Evolutionary conservation across 2,888 invertebrate genomes (phyloP), one percentile per base, ranked within the genome.

Genomic region (Hydropsyche betteni): DNA sequence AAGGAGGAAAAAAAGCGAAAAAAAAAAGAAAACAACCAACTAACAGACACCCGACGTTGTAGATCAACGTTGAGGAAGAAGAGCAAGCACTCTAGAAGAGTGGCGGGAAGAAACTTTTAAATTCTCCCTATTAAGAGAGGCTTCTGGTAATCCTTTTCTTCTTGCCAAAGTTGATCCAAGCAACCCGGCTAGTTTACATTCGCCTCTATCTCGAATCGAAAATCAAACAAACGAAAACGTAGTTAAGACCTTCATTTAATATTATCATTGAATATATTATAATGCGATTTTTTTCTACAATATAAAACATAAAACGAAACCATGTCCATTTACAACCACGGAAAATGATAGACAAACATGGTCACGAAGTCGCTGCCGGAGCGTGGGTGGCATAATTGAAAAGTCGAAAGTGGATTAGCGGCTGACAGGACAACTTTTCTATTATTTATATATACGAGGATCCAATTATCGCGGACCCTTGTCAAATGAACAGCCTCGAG

Each of bases 111-210:
- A 72, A 72, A 72, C 55, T 58, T 76, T 73, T 68, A 76, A 76
- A 76, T 73, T 76, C 76, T 24, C 73, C 73, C 73, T 76, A 76
- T 76, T 73, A 76, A 76, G 76, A 52, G 68, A 69, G 68, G 76
- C 76, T 76, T 76, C 50, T 14, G 53, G 73, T 76, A 76, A 76
- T 76, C 76, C 76, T 73, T 76, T 73, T 69, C 58, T 44, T 16
- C 34, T 70, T 55, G 50, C 61, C 72, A 44, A 75, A 75, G 71
- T 75, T 75, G 71, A 75, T 75, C 75, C 44, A 72, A 14, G 64
- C 68, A 34, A 64, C 34, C 50, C 55, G 33, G 51, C 69, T 38
- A 70, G 52, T 70, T 64, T 36, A 64, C 64, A 34, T 64, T 10
- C 7, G 44, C 10, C 44, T 44, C 44, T 44, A 44, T 44, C 6